These are phyloP conservation scores for Oligia strigilis DNA, from an alignment of 2,888 invertebrate genomes.

Conservation along the genomic window DNA sequence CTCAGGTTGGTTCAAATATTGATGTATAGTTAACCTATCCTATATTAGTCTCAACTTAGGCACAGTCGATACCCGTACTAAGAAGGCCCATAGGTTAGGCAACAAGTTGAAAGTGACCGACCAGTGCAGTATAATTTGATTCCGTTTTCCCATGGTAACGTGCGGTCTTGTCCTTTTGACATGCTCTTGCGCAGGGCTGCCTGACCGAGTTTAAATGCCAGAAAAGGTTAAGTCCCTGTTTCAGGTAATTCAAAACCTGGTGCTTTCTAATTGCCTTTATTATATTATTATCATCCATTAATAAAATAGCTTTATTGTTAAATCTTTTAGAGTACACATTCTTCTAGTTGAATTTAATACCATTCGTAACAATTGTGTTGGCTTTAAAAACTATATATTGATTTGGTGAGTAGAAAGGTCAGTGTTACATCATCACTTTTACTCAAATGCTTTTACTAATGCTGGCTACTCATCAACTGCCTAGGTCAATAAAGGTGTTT, in stretches of 20 bases:
- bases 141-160: conserved; percentile 42
- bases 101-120: conserved; percentile 47
- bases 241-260: background rate
- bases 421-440: conserved; percentile 4
- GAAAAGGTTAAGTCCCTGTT: background rate
- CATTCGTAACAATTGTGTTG: too few species aligned
- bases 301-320: too few species aligned
- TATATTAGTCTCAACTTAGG: conserved; percentile 12
- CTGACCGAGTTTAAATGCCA: conserved; percentile 15
- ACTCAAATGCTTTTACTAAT: background rate
- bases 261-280: background rate
- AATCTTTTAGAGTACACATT: background rate
- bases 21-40: background rate
- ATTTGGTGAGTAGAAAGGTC: background rate
- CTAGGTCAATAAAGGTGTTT: too few species aligned
- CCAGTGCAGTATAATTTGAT: conserved; percentile 31
- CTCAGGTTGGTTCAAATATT: background rate
- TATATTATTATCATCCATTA: background rate
- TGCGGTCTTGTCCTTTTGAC: conserved; percentile 37
- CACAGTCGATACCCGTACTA: conserved; percentile 28
- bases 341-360: background rate
- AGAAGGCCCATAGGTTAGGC: conserved; percentile 16
- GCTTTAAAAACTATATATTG: background rate
- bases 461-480: background rate
- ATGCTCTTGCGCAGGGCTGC: conserved; percentile 44